Evolutionary conservation across 2,888 invertebrate species (phyloP).

Genomic region (Xestia xanthographa): DNA sequence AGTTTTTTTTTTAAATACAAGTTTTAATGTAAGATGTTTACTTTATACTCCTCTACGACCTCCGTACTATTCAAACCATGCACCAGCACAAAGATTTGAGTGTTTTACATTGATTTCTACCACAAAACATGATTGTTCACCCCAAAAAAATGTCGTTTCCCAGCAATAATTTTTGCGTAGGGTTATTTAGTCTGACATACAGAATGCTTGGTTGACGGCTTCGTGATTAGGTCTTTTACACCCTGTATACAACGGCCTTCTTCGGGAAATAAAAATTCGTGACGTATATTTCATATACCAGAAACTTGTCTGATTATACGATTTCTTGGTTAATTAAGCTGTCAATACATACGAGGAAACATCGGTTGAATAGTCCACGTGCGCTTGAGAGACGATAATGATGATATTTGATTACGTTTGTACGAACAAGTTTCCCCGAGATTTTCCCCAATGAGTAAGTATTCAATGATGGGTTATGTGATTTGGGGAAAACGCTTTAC

Average conservation of each 20-base stretch:
- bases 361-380: slow-evolving; percentile 11
- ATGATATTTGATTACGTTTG: slow-evolving; percentile 4
- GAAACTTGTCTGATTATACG: neutral
- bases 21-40: too few species aligned
- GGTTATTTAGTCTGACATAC: too few species aligned
- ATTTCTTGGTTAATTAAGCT: slow-evolving; percentile 31
- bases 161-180: too few species aligned
- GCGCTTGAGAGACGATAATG: slow-evolving; percentile 9
- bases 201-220: too few species aligned
- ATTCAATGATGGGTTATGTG: neutral
- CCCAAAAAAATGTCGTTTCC: too few species aligned
- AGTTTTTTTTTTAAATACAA: too few species aligned
- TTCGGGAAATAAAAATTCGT: neutral
- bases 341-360: slow-evolving; percentile 44
- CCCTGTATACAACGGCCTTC: neutral
- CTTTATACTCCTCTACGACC: too few species aligned
- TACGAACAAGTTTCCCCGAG: neutral
- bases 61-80: too few species aligned
- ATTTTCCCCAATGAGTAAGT: slow-evolving; percentile 17
- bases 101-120: too few species aligned
- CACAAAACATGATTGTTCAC: too few species aligned
- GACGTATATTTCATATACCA: slow-evolving; percentile 3
- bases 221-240: too few species aligned
- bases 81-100: too few species aligned
- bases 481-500: neutral